Evolutionary conservation across 2,113 vertebrate species (phyloP).

Genomic region (Dipodomys ordii): DNA sequence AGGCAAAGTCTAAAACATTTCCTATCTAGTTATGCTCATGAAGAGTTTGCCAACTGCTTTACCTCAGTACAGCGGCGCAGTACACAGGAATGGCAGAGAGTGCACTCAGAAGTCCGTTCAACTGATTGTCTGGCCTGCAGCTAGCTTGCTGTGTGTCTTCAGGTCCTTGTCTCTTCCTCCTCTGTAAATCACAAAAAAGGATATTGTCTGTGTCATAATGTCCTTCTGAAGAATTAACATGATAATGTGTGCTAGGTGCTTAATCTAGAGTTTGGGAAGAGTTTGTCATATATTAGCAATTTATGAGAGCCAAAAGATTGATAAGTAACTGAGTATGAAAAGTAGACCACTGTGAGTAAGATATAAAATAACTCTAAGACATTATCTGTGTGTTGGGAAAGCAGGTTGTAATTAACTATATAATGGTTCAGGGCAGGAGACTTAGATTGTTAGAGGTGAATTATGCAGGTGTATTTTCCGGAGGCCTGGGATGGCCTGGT

Average conservation of each 20-base stretch:
- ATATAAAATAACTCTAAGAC: background rate
- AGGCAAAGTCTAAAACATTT: background rate
- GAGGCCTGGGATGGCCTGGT: background rate
- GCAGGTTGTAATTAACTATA: background rate
- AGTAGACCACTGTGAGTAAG: background rate
- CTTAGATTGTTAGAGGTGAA: background rate
- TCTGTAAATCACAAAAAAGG: background rate
- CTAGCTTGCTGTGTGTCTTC: background rate
- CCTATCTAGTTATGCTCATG: background rate
- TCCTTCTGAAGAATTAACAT: background rate
- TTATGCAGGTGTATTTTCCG: background rate
- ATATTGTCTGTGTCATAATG: background rate
- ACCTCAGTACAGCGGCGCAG: background rate
- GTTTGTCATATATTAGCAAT: background rate
- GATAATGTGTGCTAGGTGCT: background rate
- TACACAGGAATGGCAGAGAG: background rate
- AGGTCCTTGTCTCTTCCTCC: background rate
- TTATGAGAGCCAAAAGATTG: constrained; percentile 15
- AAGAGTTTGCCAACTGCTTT: background rate
- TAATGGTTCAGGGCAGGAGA: background rate
- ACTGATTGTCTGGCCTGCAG: background rate
- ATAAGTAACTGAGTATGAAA: background rate
- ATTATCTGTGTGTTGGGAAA: background rate
- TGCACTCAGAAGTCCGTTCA: background rate
- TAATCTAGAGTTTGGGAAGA: background rate